Percentiles rank a stretch among this genome's conserved stretches.
These are phyloP conservation scores for Diadegma fenestrale DNA, from an alignment of 2,888 invertebrate species.

Conservation along the genomic window DNA sequence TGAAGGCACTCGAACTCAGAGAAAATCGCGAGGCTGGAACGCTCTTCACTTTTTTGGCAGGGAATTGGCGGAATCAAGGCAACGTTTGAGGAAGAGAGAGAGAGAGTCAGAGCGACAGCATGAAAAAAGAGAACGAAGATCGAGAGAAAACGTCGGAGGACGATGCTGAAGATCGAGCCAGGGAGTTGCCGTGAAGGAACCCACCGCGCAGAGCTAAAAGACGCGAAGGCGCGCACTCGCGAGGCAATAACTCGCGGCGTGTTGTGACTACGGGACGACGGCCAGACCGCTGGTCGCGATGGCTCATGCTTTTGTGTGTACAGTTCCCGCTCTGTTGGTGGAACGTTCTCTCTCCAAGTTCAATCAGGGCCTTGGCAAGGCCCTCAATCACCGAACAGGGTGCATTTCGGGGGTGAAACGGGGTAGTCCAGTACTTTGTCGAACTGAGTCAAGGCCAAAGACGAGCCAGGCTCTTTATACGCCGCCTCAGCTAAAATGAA, in stretches of 20 bases:
- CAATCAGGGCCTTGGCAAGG: too few relatives aligned
- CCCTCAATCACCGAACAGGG: neutral
- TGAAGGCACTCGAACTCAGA: neutral
- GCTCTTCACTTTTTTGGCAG: constrained; percentile 75
- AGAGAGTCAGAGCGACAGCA: neutral
- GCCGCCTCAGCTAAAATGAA: too few relatives aligned
- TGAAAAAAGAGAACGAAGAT: constrained; percentile 12
- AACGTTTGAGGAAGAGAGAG: constrained; percentile 64
- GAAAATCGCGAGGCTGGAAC: constrained; percentile 59
- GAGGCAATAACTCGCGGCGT: constrained; percentile 71
- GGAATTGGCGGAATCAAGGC: constrained; percentile 77
- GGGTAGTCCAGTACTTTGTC: neutral
- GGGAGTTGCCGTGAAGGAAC: constrained; percentile 24
- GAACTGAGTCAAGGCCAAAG: neutral
- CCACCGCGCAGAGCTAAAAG: constrained; percentile 26
- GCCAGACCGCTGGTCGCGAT: constrained; percentile 82
- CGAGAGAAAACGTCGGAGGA: constrained; percentile 35
- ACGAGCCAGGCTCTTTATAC: too few relatives aligned
- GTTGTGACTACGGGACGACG: constrained; percentile 81
- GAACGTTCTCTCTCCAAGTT: neutral
- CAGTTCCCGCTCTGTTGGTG: constrained; percentile 38
- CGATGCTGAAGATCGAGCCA: constrained; percentile 12
- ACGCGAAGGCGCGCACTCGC: constrained; percentile 53
- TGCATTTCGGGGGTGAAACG: too few relatives aligned
- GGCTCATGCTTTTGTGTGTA: constrained; percentile 54